phyloP scores from a whole-genome alignment of 2,797 vertebrate species.

The Chelmon rostratus region DNA sequence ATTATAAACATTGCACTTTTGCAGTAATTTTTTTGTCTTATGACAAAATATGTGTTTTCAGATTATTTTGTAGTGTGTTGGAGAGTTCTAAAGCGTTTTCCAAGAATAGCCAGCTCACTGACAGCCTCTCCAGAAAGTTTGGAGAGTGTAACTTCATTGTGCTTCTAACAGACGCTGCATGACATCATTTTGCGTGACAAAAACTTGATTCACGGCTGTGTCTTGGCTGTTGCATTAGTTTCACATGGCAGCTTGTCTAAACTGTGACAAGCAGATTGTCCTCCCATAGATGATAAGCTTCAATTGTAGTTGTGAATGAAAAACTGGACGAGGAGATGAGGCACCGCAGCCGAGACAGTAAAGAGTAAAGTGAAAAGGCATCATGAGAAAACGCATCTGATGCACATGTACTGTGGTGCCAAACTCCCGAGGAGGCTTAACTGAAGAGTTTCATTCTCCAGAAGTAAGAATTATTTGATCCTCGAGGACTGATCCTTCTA shows the following conservation, averaged over 20 bases:
- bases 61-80: neutral
- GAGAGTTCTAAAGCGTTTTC: constrained; percentile 4
- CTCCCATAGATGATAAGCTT: constrained; percentile 11
- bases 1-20: neutral
- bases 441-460: neutral
- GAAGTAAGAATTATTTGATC: neutral
- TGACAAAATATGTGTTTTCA: neutral
- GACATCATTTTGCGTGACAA: constrained; percentile 73
- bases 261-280: constrained; percentile 43
- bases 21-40: neutral
- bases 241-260: constrained; percentile 45
- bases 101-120: constrained; percentile 24
- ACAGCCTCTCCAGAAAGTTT: constrained; percentile 45
- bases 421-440: constrained; percentile 1
- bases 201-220: constrained; percentile 38
- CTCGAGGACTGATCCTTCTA: neutral
- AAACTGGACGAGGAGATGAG: constrained; percentile 6
- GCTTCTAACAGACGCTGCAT: constrained; percentile 56
- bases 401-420: neutral
- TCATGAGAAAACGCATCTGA: neutral
- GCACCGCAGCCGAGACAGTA: neutral
- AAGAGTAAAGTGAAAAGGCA: neutral
- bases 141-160: constrained; percentile 31
- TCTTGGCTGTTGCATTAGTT: constrained; percentile 38
- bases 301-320: constrained; percentile 2